Percentiles rank a stretch among this genome's conserved stretches.
Conservation (phyloP, 2,888 invertebrate genomes). For the Byasa hedistus region DNA sequence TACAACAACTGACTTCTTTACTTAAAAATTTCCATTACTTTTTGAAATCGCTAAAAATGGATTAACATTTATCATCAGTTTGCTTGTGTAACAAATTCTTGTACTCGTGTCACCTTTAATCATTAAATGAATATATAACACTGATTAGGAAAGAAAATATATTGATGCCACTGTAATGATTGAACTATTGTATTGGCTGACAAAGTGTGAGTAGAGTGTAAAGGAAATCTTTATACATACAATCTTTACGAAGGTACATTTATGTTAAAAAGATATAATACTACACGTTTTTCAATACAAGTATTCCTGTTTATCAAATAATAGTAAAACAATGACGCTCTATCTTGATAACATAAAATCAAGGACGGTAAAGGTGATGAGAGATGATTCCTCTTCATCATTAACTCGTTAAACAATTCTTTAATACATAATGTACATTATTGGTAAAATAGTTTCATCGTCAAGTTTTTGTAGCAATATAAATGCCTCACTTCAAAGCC, state of each 20-base stretch:
- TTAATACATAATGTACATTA: background rate
- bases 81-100: too few species aligned
- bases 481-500: constrained; percentile 1
- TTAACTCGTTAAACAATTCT: background rate
- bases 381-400: background rate
- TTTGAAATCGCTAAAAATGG: background rate
- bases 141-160: too few species aligned
- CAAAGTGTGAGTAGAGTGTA: too few species aligned
- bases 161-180: too few species aligned
- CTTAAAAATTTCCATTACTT: background rate
- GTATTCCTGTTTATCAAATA: background rate
- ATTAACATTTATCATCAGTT: background rate
- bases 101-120: background rate
- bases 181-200: too few species aligned
- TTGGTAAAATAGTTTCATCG: background rate
- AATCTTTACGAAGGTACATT: background rate
- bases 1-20: background rate
- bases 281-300: background rate
- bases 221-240: too few species aligned
- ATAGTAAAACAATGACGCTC: background rate
- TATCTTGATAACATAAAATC: background rate
- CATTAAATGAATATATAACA: background rate
- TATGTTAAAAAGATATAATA: background rate
- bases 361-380: background rate
- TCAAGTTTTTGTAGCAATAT: constrained; percentile 1